Percentiles rank a stretch among this genome's conserved stretches.
phyloP scores from a whole-genome alignment of 2,797 vertebrate genomes.

The Heliangelus exortis region DNA sequence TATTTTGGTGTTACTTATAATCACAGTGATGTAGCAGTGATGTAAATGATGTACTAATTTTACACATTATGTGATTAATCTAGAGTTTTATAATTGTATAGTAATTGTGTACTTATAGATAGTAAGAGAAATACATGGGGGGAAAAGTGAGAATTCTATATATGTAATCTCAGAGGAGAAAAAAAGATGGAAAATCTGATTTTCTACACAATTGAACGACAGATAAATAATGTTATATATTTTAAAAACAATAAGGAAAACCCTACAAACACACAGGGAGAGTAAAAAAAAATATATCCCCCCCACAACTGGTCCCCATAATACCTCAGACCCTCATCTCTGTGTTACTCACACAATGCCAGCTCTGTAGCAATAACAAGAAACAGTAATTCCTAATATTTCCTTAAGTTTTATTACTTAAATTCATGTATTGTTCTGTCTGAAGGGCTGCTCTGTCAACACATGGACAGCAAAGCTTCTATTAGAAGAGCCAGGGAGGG shows the following conservation, averaged over 20 bases:
- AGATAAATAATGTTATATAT: not conserved
- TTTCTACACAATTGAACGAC: not conserved
- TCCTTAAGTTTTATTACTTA: not conserved
- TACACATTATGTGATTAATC: not conserved
- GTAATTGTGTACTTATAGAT: not conserved
- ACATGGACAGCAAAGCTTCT: not conserved
- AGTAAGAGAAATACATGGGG: not conserved
- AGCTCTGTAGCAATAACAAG: not conserved
- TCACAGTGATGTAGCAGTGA: not conserved
- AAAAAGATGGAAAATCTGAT: not conserved
- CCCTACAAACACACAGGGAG: not conserved
- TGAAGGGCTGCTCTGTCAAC: not conserved
- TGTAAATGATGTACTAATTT: not conserved
- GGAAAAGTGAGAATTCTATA: not conserved
- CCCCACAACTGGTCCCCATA: not conserved
- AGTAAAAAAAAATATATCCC: not conserved
- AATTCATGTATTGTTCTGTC: not conserved
- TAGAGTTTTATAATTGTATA: not conserved
- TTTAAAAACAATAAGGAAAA: not conserved
- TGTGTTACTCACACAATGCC: rapidly evolving
- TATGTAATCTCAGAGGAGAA: not conserved
- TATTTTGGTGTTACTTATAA: not conserved
- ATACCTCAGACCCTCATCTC: not conserved
- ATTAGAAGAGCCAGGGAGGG: not conserved
- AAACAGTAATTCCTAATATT: not conserved